Evolutionary conservation across 2,113 vertebrate genomes (phyloP).

Genomic region (Brachirus orientalis): DNA sequence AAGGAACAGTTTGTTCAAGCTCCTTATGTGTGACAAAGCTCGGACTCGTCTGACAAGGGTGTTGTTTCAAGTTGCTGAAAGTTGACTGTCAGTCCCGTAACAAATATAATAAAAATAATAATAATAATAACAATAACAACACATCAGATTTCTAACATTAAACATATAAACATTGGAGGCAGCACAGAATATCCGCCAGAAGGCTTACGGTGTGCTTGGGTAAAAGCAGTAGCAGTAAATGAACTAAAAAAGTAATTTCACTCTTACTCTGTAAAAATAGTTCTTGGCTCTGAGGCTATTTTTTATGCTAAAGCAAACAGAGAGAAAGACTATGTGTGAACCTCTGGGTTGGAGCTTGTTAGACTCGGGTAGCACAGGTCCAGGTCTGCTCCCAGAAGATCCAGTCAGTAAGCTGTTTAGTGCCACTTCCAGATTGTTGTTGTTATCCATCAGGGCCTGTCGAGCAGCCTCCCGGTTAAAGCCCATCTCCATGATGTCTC

Average conservation of each 20-base stretch:
- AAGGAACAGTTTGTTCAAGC: neutral
- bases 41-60: neutral
- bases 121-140: too few species aligned
- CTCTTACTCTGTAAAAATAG: too few species aligned
- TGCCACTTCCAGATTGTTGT: constrained; percentile 94
- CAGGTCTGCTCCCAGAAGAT: constrained; percentile 83
- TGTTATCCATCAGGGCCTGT: constrained; percentile 94
- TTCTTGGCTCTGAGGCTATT: too few species aligned
- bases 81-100: constrained; percentile 28
- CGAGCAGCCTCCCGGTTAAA: constrained; percentile 95
- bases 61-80: constrained; percentile 10
- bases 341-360: constrained; percentile 70
- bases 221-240: constrained; percentile 23
- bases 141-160: too few species aligned
- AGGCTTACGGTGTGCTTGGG: constrained; percentile 11
- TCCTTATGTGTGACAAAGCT: neutral
- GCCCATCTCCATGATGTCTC: constrained; percentile 98
- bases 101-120: too few species aligned
- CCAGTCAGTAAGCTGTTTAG: constrained; percentile 92
- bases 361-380: constrained; percentile 58
- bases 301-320: too few species aligned
- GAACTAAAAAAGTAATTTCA: too few species aligned
- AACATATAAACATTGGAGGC: constrained; percentile 17
- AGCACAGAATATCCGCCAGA: constrained; percentile 34
- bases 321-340: constrained; percentile 25